These are phyloP conservation scores for Drosophila arizonae DNA, from an alignment of 1,140 invertebrate genomes.

Conservation along the genomic window DNA sequence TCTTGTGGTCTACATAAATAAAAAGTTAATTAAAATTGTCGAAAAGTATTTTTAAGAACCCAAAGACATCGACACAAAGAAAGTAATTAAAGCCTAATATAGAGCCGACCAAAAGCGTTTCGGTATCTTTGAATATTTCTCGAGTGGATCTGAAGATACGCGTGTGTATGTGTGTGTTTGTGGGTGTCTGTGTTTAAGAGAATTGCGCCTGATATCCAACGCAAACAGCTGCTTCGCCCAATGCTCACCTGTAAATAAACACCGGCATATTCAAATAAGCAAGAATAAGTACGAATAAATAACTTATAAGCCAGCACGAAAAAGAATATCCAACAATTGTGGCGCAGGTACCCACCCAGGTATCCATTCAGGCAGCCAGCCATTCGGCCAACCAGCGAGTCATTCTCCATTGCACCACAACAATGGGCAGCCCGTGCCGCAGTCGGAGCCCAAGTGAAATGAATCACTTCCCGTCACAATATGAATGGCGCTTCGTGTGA, in stretches of 20 bases:
- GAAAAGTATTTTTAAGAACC: constrained; percentile 1
- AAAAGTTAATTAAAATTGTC: constrained; percentile 70
- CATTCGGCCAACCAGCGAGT: constrained; percentile 36
- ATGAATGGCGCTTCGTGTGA: constrained; percentile 48
- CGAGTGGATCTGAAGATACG: constrained; percentile 20
- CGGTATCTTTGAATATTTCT: constrained; percentile 5
- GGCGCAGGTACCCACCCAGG: constrained; percentile 20
- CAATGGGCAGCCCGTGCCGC: constrained; percentile 26
- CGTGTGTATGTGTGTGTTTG: constrained; percentile 18
- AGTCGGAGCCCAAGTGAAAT: constrained; percentile 34
- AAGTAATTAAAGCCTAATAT: constrained; percentile 70
- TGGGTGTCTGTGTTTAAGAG: background rate
- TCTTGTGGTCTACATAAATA: constrained; percentile 57
- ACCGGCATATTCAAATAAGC: constrained; percentile 73
- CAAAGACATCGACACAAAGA: constrained; percentile 33
- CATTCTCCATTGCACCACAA: constrained; percentile 50
- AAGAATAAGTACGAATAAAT: constrained; percentile 77
- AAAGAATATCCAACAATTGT: constrained; percentile 19
- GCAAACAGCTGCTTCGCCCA: constrained; percentile 54
- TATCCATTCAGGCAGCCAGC: constrained; percentile 10
- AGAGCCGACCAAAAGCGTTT: constrained; percentile 7
- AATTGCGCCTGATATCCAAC: constrained; percentile 16
- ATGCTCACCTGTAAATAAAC: constrained; percentile 76
- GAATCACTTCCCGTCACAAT: constrained; percentile 66
- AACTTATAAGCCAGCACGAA: constrained; percentile 55